Evolutionary conservation across 2,888 invertebrate species (phyloP), one percentile per base, ranked within the genome.

Genomic region (Pycnomerus fuliginosus): DNA sequence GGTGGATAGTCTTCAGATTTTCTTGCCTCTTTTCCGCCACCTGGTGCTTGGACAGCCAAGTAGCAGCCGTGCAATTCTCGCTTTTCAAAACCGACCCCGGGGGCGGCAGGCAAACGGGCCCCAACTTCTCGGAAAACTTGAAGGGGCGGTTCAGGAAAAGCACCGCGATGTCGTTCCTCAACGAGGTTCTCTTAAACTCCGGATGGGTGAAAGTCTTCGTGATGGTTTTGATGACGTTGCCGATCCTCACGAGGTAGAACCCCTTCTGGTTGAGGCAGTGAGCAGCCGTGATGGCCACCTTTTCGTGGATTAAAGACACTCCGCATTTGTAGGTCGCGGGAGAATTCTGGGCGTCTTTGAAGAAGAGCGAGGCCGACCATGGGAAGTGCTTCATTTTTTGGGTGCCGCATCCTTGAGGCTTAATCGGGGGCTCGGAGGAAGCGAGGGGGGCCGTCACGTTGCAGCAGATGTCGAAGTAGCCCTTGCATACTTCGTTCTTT

Each of bases 291-390:
- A 92, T 63, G 0, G 89, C 86, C 3, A 86, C 87, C 34, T 74
- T 74, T 0, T 81, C 83, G 49, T 88, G 84, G 51, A 92, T 88
- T 3, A 92, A 72, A 1, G 90, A 82, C 0, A 89, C 91, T 0
- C 91, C 91, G 25, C 90, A 90, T 8, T 85, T 78, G 69, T 88
- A 90, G 3, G n/a, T n/a, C n/a, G n/a, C n/a, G n/a, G n/a, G n/a
- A n/a, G n/a, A n/a, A n/a, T n/a, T n/a, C n/a, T n/a, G n/a, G n/a
- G n/a, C n/a, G n/a, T n/a, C n/a, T n/a, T n/a, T n/a, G n/a, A n/a
- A n/a, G n/a, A n/a, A n/a, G n/a, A n/a, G n/a, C n/a, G n/a, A n/a
- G n/a, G n/a, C n/a, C n/a, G n/a, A n/a, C n/a, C n/a, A n/a, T n/a
- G n/a, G n/a, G n/a, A n/a, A n/a, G n/a, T n/a, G n/a, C n/a, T n/a